A percentile compares a stretch with the other conserved stretches of the same genome.
phyloP scores from a whole-genome alignment of 2,797 vertebrate genomes.

The Catamblyrhynchus diadema region DNA sequence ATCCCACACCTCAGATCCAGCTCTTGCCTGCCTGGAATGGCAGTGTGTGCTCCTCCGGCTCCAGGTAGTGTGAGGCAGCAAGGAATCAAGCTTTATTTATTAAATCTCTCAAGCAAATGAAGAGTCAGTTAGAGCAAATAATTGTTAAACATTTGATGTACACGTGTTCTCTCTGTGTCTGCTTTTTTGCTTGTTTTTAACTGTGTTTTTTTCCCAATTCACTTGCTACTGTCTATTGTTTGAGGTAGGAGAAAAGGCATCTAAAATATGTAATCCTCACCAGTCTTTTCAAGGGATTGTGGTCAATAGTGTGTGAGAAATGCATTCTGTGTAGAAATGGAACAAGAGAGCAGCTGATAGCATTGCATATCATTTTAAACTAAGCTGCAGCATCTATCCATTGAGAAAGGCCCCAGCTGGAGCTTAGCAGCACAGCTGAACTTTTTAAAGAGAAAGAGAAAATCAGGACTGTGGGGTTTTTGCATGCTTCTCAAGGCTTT shows the following conservation, averaged over 20 bases:
- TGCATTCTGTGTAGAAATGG: neutral
- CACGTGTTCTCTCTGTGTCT: neutral
- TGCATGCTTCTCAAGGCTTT: neutral
- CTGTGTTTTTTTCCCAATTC: neutral
- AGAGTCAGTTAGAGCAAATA: neutral
- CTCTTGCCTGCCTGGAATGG: neutral
- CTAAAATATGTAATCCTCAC: neutral
- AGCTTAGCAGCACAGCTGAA: neutral
- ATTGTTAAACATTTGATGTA: neutral
- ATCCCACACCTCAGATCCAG: fast-evolving
- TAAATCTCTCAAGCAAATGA: neutral
- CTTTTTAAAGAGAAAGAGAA: neutral
- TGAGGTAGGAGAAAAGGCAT: neutral
- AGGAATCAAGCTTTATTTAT: neutral
- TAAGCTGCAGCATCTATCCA: neutral
- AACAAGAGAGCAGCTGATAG: neutral
- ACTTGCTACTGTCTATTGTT: neutral
- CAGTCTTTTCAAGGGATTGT: neutral
- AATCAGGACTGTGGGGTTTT: neutral
- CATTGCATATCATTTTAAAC: neutral
- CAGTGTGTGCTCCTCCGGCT: fast-evolving
- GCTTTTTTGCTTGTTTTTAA: neutral
- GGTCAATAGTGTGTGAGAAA: neutral
- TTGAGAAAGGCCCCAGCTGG: neutral
- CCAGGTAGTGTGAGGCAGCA: neutral